Evolutionary conservation across 2,113 vertebrate genomes (phyloP), one percentile per base, ranked within the genome.

Genomic region (Uria aalge): DNA sequence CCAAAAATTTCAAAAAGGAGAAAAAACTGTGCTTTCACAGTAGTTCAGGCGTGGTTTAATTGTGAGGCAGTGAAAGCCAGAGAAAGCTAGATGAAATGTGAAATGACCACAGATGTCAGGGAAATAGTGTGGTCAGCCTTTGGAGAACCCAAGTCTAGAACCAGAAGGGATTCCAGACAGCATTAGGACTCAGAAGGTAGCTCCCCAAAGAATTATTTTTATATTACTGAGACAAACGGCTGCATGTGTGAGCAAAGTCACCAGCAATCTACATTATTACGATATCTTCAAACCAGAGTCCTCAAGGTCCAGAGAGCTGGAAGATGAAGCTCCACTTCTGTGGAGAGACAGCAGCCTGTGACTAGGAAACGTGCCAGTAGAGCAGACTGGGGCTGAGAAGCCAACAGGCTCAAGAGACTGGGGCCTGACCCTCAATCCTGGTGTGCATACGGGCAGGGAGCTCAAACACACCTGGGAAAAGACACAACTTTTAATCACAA

Each of bases 161-260:
- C 9, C 19, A 74, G 56, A 69, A 83, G 56, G 38, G 21, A 76
- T 32, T n/a, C n/a, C 50, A 59, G 41, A 32, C 8, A 77, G 36
- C 64, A 57, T 4, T 3, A 22, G 23, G 29, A 67, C 41, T 67
- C 29, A 20, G 7, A 38, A 67, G 20, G 11, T 8, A 93, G 85
- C 59, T 2, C 1, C 11, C 10, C 41, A 74, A 67, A 26, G 12
- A 76, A 77, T 20, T 62, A 8, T 56, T 75, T 67, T 34, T 66
- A 1, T 22, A 4, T 27, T 53, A 66, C 24, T 15, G 20, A 86
- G 36, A 66, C 12, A 63, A 79, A 68, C 0, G 0, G 32, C 41
- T 60, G 34, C 36, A 45, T 0, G 2, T 0, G 1, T 19, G 19
- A 73, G 57, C 48, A 68, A 90, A 85, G n/a, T 22, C 66, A 85